Base-by-base conservation (phyloP, 1,140 invertebrate species). In the Tigriopus japonicus region DNA sequence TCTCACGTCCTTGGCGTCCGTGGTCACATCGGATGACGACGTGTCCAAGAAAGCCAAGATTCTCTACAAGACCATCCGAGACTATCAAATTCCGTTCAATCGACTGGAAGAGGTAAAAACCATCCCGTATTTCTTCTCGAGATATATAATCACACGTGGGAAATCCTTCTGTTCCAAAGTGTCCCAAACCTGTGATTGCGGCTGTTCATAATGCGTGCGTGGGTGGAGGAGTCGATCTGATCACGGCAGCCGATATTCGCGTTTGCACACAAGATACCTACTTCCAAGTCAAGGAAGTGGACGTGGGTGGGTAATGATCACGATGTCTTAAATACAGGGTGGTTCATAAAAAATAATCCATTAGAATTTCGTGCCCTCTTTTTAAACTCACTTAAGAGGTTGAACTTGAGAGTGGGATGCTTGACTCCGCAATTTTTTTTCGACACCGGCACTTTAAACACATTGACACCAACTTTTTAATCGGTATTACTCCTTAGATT, bases 261-360 rank as follows among this genome's bases (percentile, higher is more conserved):
- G 94, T 91, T 69, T 91, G 86, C 69, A 81, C 88, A 0, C 72
- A 81, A 64, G 89, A 97, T 75, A 84, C 93, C 6, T 93, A 81
- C 77, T 98, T 97, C 70, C 82, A 86, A 75, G 80, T 94, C 7
- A 92, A 91, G 72, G 88, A 94, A 76, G 83, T 83, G 55, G 72
- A 73, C 60, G 65, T 75, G 21, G 72, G 74, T 73, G 65, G 62
- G n/a, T n/a, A n/a, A n/a, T n/a, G n/a, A n/a, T 52, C n/a, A n/a
- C n/a, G n/a, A n/a, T n/a, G n/a, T n/a, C n/a, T n/a, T n/a, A n/a
- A n/a, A n/a, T n/a, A n/a, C n/a, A n/a, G n/a, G n/a, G n/a, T n/a
- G n/a, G n/a, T n/a, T 12, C 10, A 15, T 43, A 12, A 15, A 43
- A 15, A 43, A 15, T 43, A 15, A 12, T 10, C 10, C 10, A 43